phyloP scores from a whole-genome alignment of 2,113 vertebrate species.

The Acanthisitta chloris region DNA sequence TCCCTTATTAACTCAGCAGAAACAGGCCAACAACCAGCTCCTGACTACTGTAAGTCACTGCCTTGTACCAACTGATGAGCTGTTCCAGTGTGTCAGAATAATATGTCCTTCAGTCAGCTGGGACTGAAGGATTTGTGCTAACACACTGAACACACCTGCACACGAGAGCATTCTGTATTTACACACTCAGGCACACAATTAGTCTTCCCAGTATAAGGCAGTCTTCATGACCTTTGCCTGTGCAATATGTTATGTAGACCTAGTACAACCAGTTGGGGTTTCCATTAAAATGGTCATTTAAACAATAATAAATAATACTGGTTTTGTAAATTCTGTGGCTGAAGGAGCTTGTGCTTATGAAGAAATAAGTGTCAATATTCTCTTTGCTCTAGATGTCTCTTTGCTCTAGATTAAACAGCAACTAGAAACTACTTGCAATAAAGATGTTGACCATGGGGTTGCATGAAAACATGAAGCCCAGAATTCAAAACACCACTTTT shows the following conservation, averaged over 20 bases:
- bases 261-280: background rate
- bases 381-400: background rate
- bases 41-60: background rate
- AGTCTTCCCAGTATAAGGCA: background rate
- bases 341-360: background rate
- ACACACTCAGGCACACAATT: background rate
- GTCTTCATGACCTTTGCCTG: background rate
- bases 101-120: background rate
- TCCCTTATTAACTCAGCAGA: background rate
- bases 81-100: background rate
- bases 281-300: background rate
- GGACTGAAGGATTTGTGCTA: background rate
- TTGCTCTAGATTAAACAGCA: background rate
- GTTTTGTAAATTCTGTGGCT: background rate
- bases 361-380: background rate
- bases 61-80: background rate
- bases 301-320: background rate
- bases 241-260: fast-evolving
- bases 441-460: background rate
- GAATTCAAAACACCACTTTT: background rate
- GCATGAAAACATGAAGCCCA: background rate
- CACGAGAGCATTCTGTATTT: background rate
- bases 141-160: background rate
- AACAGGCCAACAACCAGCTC: background rate
- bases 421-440: background rate